phyloP scores from a whole-genome alignment of 2,113 vertebrate species.

The Poeciliopsis occidentalis region DNA sequence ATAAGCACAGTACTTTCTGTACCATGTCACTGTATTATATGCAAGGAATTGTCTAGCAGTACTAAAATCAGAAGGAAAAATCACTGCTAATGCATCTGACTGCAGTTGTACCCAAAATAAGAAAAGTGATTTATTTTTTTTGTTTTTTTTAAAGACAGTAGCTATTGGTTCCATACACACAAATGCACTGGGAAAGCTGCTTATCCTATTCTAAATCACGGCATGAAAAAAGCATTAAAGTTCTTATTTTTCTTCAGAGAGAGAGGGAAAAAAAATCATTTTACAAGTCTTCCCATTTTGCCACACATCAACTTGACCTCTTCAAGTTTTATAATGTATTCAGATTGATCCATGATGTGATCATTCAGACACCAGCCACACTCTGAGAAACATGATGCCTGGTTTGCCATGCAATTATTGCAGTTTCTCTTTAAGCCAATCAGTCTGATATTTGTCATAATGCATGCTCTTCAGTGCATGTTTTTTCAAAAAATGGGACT shows the following conservation, averaged over 20 bases:
- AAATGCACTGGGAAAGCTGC: too few species aligned
- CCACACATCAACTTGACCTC: not conserved
- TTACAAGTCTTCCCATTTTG: not conserved
- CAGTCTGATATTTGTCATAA: too few species aligned
- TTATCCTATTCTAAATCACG: too few species aligned
- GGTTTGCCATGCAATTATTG: not conserved
- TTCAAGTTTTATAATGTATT: not conserved
- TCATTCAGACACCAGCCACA: not conserved
- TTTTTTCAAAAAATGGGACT: too few species aligned
- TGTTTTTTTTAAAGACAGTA: not conserved
- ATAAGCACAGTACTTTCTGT: slow-evolving; percentile 38
- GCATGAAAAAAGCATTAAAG: too few species aligned
- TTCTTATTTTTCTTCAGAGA: not conserved
- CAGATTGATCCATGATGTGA: not conserved
- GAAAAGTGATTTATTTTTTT: not conserved
- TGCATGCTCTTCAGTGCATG: too few species aligned
- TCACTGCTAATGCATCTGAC: not conserved
- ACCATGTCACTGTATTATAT: slow-evolving; percentile 1
- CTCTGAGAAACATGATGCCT: not conserved
- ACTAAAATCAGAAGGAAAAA: not conserved
- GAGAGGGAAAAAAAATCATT: not conserved
- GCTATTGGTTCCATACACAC: too few species aligned
- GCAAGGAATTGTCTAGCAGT: not conserved
- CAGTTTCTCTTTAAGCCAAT: not conserved
- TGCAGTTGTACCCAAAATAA: not conserved